Percentiles rank a stretch among this genome's conserved stretches.
Conservation (phyloP, 2,797 vertebrate genomes). For the Okamejei kenojei region DNA sequence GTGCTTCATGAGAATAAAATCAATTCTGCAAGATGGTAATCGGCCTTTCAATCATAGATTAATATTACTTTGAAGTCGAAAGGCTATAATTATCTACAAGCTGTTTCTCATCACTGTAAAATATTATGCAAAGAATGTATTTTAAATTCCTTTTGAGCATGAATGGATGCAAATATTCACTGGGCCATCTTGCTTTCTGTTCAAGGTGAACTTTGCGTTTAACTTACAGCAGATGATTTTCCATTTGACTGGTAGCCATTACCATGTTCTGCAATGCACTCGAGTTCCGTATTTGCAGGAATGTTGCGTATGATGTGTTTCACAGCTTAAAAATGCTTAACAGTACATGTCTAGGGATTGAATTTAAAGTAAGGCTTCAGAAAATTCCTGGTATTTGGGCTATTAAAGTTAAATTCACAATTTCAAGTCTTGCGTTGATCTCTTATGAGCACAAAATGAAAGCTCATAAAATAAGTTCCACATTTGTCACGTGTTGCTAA, state of each 20-base stretch:
- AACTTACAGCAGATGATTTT: conserved; percentile 31
- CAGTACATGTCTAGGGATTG: background rate
- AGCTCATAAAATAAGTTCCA: background rate
- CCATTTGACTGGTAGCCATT: background rate
- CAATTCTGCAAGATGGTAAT: background rate
- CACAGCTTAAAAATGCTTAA: background rate
- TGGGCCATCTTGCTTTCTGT: conserved; percentile 15
- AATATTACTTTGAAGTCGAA: background rate
- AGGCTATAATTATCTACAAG: background rate
- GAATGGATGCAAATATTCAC: background rate
- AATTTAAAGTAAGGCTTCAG: background rate
- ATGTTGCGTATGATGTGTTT: background rate
- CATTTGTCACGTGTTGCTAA: background rate
- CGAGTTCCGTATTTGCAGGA: background rate
- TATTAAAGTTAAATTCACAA: background rate
- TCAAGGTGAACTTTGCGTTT: conserved; percentile 2
- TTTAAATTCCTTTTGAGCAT: background rate
- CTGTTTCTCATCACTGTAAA: background rate
- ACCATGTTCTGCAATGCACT: background rate
- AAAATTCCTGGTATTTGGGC: background rate
- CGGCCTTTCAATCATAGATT: background rate
- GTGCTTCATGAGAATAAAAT: background rate
- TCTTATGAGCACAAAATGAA: background rate
- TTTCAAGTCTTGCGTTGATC: no score
- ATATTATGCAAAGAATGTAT: background rate